These are phyloP conservation scores for Oryzias woworae DNA, from an alignment of 2,113 vertebrate species.

Conservation along the genomic window DNA sequence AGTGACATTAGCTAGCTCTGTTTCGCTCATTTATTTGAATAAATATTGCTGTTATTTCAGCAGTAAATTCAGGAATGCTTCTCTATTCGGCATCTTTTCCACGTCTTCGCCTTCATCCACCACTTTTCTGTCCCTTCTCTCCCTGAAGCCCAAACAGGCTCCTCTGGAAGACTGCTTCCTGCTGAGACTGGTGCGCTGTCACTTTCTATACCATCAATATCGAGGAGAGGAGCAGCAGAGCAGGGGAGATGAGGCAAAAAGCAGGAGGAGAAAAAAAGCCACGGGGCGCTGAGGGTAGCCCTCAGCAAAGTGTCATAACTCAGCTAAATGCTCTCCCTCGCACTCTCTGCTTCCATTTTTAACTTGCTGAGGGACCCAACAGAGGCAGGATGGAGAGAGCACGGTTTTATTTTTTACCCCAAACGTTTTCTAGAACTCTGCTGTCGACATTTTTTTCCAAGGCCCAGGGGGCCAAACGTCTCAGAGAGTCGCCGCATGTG, in stretches of 20 bases:
- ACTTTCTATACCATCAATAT: constrained; percentile 40
- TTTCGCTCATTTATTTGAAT: too few species aligned
- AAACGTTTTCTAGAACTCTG: constrained; percentile 38
- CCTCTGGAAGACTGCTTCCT: constrained; percentile 42
- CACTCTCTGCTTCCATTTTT: constrained; percentile 27
- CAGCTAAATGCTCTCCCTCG: constrained; percentile 31
- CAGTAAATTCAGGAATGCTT: too few species aligned
- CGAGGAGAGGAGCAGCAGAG: constrained; percentile 1
- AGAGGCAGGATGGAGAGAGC: neutral
- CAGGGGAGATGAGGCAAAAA: constrained; percentile 18
- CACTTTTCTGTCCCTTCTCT: constrained; percentile 1
- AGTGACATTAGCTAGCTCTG: too few species aligned
- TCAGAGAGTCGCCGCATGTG: too few species aligned
- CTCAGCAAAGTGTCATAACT: constrained; percentile 39
- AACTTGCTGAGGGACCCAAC: constrained; percentile 26
- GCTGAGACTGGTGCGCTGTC: constrained; percentile 41
- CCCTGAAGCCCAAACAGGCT: constrained; percentile 20
- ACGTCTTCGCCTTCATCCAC: constrained; percentile 2
- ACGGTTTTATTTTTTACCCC: constrained; percentile 25
- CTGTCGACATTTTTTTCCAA: too few species aligned
- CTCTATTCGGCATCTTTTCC: neutral
- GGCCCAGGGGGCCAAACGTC: too few species aligned
- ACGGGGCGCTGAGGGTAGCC: constrained; percentile 32
- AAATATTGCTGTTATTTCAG: too few species aligned
- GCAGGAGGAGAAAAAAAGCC: constrained; percentile 4